A percentile compares a stretch with the other conserved stretches of the same genome.
These are phyloP conservation scores for Caenorhabditis tropicalis DNA, from an alignment of 1,140 invertebrate genomes.

Conservation along the genomic window DNA sequence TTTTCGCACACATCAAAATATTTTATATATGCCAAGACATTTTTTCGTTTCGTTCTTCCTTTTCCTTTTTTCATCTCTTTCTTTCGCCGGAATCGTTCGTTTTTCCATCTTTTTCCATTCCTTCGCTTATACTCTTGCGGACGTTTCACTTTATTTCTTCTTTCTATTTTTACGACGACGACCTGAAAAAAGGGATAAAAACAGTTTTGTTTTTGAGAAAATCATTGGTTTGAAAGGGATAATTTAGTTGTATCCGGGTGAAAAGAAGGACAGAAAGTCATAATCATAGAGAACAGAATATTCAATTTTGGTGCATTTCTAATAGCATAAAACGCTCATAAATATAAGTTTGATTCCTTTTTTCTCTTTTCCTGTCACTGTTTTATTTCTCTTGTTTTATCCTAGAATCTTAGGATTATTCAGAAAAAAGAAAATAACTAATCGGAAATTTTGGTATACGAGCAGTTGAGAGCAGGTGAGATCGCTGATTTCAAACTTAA, in stretches of 20 bases:
- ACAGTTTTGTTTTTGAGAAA: neutral
- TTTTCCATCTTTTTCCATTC: neutral
- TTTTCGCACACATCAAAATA: conserved; percentile 33
- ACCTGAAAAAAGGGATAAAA: neutral
- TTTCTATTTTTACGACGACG: neutral
- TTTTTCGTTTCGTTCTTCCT: neutral
- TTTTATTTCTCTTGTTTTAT: neutral
- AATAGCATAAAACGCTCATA: neutral
- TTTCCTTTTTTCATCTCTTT: neutral
- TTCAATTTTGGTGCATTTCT: conserved; percentile 34
- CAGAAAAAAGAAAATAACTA: neutral
- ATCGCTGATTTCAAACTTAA: no score
- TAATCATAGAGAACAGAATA: conserved; percentile 19
- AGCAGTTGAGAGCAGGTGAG: no score
- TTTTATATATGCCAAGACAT: neutral
- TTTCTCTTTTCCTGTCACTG: neutral
- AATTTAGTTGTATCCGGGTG: neutral
- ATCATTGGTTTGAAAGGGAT: neutral
- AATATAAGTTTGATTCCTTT: neutral
- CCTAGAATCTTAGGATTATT: no score
- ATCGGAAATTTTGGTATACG: no score
- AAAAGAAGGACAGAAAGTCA: neutral
- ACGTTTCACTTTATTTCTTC: neutral
- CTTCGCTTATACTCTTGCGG: neutral
- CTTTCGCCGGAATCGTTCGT: neutral